phyloP scores from a whole-genome alignment of 2,888 invertebrate species.

The Ditula angustiorana region DNA sequence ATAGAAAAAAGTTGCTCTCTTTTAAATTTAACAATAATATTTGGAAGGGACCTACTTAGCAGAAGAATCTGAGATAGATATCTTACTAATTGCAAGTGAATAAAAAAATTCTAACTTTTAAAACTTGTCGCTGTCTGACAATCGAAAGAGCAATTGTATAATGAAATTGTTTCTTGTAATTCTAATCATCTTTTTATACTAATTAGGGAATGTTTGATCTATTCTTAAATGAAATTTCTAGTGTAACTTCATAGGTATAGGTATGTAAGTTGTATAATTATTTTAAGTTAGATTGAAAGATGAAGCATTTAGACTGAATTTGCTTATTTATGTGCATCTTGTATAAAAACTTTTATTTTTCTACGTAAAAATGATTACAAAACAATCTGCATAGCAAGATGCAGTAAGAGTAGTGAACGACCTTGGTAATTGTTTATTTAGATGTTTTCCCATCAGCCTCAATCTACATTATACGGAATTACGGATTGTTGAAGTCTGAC shows the following conservation, averaged over 20 bases:
- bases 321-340: slow-evolving; percentile 29
- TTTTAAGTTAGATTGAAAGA: slow-evolving; percentile 25
- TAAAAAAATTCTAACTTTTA: background rate
- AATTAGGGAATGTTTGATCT: slow-evolving; percentile 25
- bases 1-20: background rate
- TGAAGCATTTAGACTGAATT: slow-evolving; percentile 40
- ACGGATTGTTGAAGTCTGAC: too few relatives aligned
- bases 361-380: slow-evolving; percentile 16
- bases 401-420: background rate
- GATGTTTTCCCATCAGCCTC: background rate
- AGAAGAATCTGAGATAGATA: background rate
- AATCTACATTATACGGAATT: too few relatives aligned
- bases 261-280: slow-evolving; percentile 31
- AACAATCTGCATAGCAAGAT: background rate
- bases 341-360: slow-evolving; percentile 35
- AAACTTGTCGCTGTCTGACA: slow-evolving; percentile 25
- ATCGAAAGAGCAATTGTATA: slow-evolving; percentile 35
- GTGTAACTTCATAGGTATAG: slow-evolving; percentile 20
- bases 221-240: slow-evolving; percentile 20
- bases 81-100: background rate
- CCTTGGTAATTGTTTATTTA: background rate
- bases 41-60: background rate
- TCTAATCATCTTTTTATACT: slow-evolving; percentile 2
- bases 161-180: slow-evolving; percentile 4
- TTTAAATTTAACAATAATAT: background rate